These are phyloP conservation scores for Holocentrus rufus DNA, from an alignment of 2,797 vertebrate species.

Conservation along the genomic window DNA sequence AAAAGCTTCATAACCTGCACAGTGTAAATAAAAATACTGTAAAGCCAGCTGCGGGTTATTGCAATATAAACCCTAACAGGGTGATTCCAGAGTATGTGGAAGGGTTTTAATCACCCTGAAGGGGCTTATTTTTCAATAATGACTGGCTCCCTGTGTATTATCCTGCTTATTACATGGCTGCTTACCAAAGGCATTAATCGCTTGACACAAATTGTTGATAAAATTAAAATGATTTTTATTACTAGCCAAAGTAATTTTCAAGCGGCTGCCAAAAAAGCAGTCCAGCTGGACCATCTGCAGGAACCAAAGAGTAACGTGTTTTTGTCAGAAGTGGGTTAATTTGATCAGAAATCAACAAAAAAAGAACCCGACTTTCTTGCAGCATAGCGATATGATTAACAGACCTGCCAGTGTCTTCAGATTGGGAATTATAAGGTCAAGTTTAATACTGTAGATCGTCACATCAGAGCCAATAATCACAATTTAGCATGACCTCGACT, in stretches of 20 bases:
- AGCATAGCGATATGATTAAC: not conserved
- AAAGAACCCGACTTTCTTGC: not conserved
- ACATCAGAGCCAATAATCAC: no score
- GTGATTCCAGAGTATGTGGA: slow-evolving; percentile 28
- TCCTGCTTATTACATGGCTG: slow-evolving; percentile 8
- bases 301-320: not conserved
- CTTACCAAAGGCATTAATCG: slow-evolving; percentile 29
- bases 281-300: not conserved
- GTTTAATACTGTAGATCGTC: slow-evolving; percentile 8
- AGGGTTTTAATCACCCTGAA: slow-evolving; percentile 27
- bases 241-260: not conserved
- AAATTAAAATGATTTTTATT: slow-evolving; percentile 18
- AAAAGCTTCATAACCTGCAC: not conserved
- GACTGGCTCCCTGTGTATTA: slow-evolving; percentile 17
- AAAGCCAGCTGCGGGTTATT: slow-evolving; percentile 23
- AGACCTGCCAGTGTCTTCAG: slow-evolving; percentile 1
- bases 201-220: not conserved
- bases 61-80: slow-evolving; percentile 22
- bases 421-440: not conserved
- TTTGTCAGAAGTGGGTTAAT: not conserved
- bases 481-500: no score
- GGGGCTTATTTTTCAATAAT: slow-evolving; percentile 22
- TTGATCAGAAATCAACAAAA: slow-evolving; percentile 18
- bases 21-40: not conserved
- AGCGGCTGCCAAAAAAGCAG: no score